These are phyloP conservation scores for Daboia siamensis DNA, from an alignment of 2,113 vertebrate species.

Conservation along the genomic window DNA sequence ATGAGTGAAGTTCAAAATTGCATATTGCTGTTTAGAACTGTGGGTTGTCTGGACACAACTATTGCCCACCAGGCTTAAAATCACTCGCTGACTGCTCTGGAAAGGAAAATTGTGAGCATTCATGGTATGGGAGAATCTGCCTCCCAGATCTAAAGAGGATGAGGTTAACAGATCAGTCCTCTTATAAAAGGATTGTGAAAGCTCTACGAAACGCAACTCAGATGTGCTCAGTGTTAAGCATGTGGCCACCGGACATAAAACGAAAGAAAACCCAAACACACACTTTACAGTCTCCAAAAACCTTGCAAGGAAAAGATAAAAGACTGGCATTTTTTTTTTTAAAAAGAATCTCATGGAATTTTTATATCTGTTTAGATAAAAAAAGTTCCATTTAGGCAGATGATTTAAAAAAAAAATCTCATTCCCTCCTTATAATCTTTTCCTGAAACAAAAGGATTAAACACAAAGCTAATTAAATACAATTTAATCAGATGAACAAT, in stretches of 20 bases:
- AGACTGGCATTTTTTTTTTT: constrained; percentile 44
- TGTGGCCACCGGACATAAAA: constrained; percentile 76
- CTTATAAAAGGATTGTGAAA: constrained; percentile 76
- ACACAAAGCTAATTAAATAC: constrained; percentile 66
- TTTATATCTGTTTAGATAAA: constrained; percentile 73
- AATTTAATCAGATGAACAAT: constrained; percentile 68
- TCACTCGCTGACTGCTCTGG: constrained; percentile 77
- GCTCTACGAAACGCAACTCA: constrained; percentile 74
- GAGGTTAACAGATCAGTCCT: constrained; percentile 79
- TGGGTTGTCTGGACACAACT: constrained; percentile 73
- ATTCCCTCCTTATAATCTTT: constrained; percentile 18
- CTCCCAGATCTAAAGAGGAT: constrained; percentile 73
- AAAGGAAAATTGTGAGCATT: constrained; percentile 65
- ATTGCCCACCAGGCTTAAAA: constrained; percentile 81
- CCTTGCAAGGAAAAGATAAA: constrained; percentile 74
- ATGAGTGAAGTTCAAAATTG: constrained; percentile 85
- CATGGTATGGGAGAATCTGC: constrained; percentile 73
- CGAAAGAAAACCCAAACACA: constrained; percentile 75
- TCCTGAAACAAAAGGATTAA: constrained; percentile 64
- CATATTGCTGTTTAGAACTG: constrained; percentile 82
- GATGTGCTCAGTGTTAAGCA: constrained; percentile 72
- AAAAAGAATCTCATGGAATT: constrained; percentile 71
- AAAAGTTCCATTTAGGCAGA: constrained; percentile 59
- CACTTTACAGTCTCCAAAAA: constrained; percentile 65
- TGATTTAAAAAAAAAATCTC: constrained; percentile 28